A percentile compares a stretch with the other conserved stretches of the same genome.
Conservation (phyloP, 2,888 invertebrate species). For the Harpagoxenus sublaevis region DNA sequence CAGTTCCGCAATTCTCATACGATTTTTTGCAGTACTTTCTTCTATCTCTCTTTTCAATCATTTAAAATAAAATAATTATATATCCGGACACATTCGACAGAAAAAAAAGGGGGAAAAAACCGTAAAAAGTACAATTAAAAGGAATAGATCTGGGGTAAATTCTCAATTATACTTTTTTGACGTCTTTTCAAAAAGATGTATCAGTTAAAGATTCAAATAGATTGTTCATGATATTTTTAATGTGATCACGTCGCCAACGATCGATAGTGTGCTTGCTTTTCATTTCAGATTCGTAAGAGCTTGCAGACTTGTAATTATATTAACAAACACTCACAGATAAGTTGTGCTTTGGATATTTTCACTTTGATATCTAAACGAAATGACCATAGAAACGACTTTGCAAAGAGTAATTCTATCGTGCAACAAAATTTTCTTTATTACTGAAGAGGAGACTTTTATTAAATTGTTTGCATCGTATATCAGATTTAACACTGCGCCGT, state of each 20-base stretch:
- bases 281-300: background rate
- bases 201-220: background rate
- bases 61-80: slow-evolving; percentile 11
- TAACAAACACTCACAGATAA: slow-evolving; percentile 20
- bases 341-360: slow-evolving; percentile 31
- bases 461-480: slow-evolving; percentile 37
- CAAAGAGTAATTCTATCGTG: slow-evolving; percentile 25
- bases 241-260: background rate
- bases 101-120: background rate
- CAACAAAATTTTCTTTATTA: slow-evolving; percentile 23
- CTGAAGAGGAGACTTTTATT: slow-evolving; percentile 14
- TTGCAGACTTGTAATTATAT: slow-evolving; percentile 24
- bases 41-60: background rate
- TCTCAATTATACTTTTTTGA: background rate
- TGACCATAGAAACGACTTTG: slow-evolving; percentile 13
- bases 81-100: background rate
- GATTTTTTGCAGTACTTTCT: background rate
- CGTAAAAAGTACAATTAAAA: background rate
- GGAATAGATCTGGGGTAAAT: background rate
- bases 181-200: background rate
- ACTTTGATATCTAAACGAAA: slow-evolving; percentile 37
- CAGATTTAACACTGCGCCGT: slow-evolving; percentile 19
- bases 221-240: background rate
- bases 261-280: background rate
- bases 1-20: background rate